Evolutionary conservation across 1,140 invertebrate genomes (phyloP).

Genomic region (Arion vulgaris): DNA sequence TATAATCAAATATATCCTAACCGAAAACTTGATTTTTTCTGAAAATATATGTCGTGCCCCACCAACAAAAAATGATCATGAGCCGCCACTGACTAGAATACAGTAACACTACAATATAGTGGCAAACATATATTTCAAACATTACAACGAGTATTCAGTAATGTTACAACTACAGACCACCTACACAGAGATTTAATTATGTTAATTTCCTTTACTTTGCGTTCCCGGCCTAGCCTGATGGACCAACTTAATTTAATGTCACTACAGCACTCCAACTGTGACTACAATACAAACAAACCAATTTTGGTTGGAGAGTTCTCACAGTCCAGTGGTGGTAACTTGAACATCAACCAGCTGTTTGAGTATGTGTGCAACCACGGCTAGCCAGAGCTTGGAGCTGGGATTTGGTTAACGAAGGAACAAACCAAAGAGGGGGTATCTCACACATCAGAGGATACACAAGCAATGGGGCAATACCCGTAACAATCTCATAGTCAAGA

Average conservation of each 20-base stretch:
- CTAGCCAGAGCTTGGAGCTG: constrained; percentile 69
- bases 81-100: too few species aligned
- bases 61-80: too few species aligned
- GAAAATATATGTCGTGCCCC: too few species aligned
- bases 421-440: constrained; percentile 15
- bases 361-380: constrained; percentile 68
- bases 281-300: constrained; percentile 68
- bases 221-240: too few species aligned
- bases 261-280: constrained; percentile 56
- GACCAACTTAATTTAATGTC: too few species aligned
- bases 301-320: constrained; percentile 71
- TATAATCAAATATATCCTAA: too few species aligned
- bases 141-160: too few species aligned
- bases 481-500: neutral
- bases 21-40: too few species aligned
- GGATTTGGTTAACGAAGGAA: constrained; percentile 39
- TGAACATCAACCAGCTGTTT: constrained; percentile 61
- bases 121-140: too few species aligned
- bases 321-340: constrained; percentile 56
- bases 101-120: too few species aligned
- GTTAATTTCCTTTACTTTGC: neutral
- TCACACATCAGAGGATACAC: constrained; percentile 19
- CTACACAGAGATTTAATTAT: too few species aligned
- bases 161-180: too few species aligned
- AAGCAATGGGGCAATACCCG: neutral